These are phyloP conservation scores for Limosa lapponica DNA, from an alignment of 2,797 vertebrate genomes.

Conservation along the genomic window DNA sequence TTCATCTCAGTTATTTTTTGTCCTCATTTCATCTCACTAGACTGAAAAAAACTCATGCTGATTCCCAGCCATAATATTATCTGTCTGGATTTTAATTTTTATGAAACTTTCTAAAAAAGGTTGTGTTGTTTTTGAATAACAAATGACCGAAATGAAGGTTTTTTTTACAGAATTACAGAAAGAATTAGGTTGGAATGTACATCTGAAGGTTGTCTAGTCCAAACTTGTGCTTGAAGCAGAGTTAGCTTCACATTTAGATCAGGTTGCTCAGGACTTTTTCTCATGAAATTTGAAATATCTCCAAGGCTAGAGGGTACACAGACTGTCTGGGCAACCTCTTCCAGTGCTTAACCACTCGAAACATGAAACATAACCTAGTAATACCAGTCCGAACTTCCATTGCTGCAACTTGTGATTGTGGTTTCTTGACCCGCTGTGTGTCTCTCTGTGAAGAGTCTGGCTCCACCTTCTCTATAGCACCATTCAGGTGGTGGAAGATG, in stretches of 20 bases:
- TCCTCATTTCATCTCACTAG: not conserved
- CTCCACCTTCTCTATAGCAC: not conserved
- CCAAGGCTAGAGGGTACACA: not conserved
- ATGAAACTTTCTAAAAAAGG: not conserved
- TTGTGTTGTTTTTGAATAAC: not conserved
- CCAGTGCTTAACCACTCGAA: not conserved
- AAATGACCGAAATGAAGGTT: not conserved
- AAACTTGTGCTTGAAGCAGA: not conserved
- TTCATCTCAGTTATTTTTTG: not conserved
- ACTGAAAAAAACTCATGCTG: not conserved
- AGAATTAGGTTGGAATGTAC: not conserved
- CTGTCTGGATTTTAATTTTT: not conserved
- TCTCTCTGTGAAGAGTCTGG: not conserved
- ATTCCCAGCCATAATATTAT: not conserved
- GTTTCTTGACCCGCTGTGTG: too few relatives aligned
- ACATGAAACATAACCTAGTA: not conserved
- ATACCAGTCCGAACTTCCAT: not conserved
- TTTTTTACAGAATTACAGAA: not conserved
- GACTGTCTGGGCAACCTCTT: not conserved
- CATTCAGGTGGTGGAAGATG: not conserved
- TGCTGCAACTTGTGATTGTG: not conserved
- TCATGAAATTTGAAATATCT: not conserved
- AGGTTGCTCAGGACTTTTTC: not conserved
- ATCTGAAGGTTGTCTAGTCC: not conserved
- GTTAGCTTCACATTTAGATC: not conserved